Base-by-base conservation (phyloP, 2,888 invertebrate genomes). In the Diaphora mendica region DNA sequence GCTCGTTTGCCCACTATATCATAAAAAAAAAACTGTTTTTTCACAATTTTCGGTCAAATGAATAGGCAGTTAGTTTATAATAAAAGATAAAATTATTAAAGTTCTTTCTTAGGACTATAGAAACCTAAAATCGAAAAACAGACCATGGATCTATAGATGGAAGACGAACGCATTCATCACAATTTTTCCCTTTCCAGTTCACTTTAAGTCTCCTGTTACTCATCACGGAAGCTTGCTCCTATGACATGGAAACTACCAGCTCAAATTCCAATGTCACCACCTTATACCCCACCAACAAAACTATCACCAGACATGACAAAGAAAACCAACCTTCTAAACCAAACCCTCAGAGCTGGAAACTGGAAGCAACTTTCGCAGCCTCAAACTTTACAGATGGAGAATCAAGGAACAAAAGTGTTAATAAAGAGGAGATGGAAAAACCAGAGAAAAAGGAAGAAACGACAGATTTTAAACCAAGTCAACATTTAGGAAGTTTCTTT, bases 391-490 rank as follows among this genome's bases (percentile, higher is more conserved):
- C 85, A 71, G 84, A 83, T 66, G 79, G 83, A 55, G 73, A 74
- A 17, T 81, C 85, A 30, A 81, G 77, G 15, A 86, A 86, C 42
- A 77, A 35, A 9, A 88, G 85, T n/a, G 51, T 77, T 51, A 30
- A 35, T 44, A 80, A 71, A 72, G 70, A 74, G 66, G 74, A 51
- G 20, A 79, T 69, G 62, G 65, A 74, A 68, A 73, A 59, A 4
- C 66, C 75, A 33, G 67, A 72, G 17, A 68, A 44, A 44, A 75
- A 70, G 64, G 88, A 89, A 68, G 82, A 79, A 42, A 83, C 82
- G 20, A 89, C 90, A 30, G 91, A 92, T 66, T 96, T 96, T 77
- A 94, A 91, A 71, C 96, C 96, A 3, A 96, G 96, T 85, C 95
- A 93, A 17, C 96, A 94, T 81, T 79, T 96, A 48, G 96, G 94